These are phyloP conservation scores for Bubalus kerabau DNA, from an alignment of 2,113 vertebrate species.

Conservation along the genomic window DNA sequence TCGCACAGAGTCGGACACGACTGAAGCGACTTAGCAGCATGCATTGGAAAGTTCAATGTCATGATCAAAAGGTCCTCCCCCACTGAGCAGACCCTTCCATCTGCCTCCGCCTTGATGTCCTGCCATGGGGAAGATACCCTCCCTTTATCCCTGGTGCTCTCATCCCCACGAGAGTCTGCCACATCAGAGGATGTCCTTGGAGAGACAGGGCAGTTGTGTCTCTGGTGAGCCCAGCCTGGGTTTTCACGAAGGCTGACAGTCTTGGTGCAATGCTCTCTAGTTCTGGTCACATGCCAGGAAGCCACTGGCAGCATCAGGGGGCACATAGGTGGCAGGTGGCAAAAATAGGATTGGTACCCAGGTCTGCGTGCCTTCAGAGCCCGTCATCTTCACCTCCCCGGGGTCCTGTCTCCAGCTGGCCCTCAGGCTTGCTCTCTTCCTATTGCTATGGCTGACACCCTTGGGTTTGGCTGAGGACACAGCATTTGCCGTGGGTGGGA, in stretches of 20 bases:
- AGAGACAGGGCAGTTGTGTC: neutral
- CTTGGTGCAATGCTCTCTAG: too few relatives aligned
- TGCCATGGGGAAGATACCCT: neutral
- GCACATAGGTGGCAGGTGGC: neutral
- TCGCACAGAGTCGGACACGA: too few relatives aligned
- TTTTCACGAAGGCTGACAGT: neutral
- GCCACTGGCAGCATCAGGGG: neutral
- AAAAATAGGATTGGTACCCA: neutral
- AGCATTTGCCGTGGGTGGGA: neutral
- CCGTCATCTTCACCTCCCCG: rapidly evolving
- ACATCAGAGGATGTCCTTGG: neutral
- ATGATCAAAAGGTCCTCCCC: neutral
- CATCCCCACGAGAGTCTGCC: neutral
- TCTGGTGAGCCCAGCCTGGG: neutral
- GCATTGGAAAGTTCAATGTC: neutral
- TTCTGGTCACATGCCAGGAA: neutral
- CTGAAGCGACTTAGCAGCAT: too few relatives aligned
- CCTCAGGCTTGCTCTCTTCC: neutral
- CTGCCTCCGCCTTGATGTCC: neutral
- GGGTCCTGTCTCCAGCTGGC: neutral
- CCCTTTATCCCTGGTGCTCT: neutral
- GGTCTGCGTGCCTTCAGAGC: neutral
- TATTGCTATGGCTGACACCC: neutral
- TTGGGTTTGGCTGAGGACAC: neutral
- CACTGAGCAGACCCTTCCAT: neutral